Percentiles rank a stretch among this genome's conserved stretches.
These are phyloP conservation scores for Ennomos fuscantarius DNA, from an alignment of 2,888 invertebrate species.

Conservation along the genomic window DNA sequence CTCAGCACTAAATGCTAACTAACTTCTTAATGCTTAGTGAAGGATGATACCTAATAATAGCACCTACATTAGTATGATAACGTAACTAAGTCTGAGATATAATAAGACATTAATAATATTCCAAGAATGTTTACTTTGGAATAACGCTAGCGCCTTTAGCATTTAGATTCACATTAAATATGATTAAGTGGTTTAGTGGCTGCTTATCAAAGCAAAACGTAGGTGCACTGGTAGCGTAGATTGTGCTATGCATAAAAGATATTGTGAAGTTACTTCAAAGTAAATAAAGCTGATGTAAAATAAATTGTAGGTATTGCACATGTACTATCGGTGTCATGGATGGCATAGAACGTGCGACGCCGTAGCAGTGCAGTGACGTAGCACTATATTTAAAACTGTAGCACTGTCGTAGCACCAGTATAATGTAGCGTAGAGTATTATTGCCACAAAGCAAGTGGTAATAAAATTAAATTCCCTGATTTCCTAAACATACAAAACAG, in stretches of 20 bases:
- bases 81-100: constrained; percentile 10
- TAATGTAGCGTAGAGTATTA: background rate
- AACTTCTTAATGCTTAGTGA: constrained; percentile 1
- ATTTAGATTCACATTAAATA: constrained; percentile 2
- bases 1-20: background rate
- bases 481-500: constrained; percentile 32
- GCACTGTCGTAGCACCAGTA: constrained; percentile 4
- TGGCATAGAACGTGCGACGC: constrained; percentile 12
- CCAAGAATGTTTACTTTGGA: constrained; percentile 9
- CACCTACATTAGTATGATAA: constrained; percentile 8
- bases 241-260: background rate
- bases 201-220: constrained; percentile 14
- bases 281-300: background rate
- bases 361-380: constrained; percentile 18
- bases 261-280: background rate
- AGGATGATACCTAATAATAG: constrained; percentile 7
- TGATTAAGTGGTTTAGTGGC: constrained; percentile 10
- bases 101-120: constrained; percentile 15
- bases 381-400: constrained; percentile 6
- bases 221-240: background rate
- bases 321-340: constrained; percentile 1
- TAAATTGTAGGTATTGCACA: background rate
- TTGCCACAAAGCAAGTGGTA: constrained; percentile 10
- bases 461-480: constrained; percentile 21
- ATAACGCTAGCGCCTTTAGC: constrained; percentile 9